These are phyloP conservation scores for Ephialtes manifestator DNA, from an alignment of 2,888 invertebrate species.

Conservation along the genomic window DNA sequence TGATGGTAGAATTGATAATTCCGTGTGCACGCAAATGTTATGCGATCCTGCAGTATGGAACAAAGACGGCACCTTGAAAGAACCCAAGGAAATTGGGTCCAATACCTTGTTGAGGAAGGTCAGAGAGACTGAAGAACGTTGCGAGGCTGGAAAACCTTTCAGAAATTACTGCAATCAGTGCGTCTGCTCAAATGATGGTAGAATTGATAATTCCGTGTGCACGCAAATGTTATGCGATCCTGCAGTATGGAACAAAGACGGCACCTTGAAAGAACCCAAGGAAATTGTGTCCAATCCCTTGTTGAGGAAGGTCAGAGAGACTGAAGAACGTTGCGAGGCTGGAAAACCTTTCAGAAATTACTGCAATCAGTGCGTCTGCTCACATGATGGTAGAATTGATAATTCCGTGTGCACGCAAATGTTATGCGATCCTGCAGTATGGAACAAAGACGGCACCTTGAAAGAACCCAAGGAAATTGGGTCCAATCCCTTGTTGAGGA, in stretches of 20 bases:
- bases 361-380: conserved; percentile 88
- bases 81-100: not conserved
- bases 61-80: conserved; percentile 64
- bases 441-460: conserved; percentile 42
- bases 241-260: conserved; percentile 2
- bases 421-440: too few relatives aligned
- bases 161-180: conserved; percentile 87
- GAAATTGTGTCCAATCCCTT: not conserved
- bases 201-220: conserved; percentile 49
- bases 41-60: conserved; percentile 70
- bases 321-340: conserved; percentile 44
- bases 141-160: conserved; percentile 70
- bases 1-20: conserved; percentile 81
- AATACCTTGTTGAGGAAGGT: not conserved
- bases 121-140: not conserved
- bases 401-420: conserved; percentile 48
- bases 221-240: too few relatives aligned
- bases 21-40: conserved; percentile 70
- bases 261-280: conserved; percentile 44
- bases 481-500: not conserved
- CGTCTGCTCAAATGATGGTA: conserved; percentile 85
- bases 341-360: conserved; percentile 80
- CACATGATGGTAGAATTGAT: conserved; percentile 76
- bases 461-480: conserved; percentile 17
- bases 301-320: conserved; percentile 75